Percentiles rank a stretch among this genome's conserved stretches.
phyloP scores from a whole-genome alignment of 53 echinoderm and acorn worm genomes.

The Echinarachnius parma region DNA sequence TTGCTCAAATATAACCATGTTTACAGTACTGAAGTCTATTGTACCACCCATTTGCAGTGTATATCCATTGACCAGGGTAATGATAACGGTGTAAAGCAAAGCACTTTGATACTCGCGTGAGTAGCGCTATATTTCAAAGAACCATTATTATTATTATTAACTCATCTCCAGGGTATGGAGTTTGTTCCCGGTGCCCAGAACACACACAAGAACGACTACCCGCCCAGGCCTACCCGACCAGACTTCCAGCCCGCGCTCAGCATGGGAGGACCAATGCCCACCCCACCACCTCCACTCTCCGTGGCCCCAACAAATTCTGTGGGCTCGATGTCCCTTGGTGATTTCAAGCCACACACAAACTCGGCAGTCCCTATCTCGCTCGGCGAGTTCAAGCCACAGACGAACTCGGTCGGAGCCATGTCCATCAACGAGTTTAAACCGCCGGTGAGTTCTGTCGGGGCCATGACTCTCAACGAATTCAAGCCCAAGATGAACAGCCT shows the following conservation, averaged over 20 bases:
- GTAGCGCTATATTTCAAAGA: too few species aligned
- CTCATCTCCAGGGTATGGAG: slow-evolving; percentile 55
- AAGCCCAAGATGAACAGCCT: slow-evolving; percentile 44
- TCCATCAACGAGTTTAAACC: too few species aligned
- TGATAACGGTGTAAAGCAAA: too few species aligned
- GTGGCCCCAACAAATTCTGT: slow-evolving; percentile 4
- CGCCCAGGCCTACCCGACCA: slow-evolving; percentile 7
- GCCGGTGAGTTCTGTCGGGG: not conserved
- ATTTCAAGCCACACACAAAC: too few species aligned
- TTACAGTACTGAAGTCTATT: too few species aligned
- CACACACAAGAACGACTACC: slow-evolving; percentile 56
- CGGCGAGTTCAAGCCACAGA: not conserved
- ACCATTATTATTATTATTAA: not conserved
- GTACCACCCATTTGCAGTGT: too few species aligned
- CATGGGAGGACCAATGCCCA: not conserved
- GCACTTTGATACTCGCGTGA: too few species aligned
- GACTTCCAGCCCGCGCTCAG: slow-evolving; percentile 27
- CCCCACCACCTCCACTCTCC: slow-evolving; percentile 27
- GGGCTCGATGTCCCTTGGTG: slow-evolving; percentile 18
- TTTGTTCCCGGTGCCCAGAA: slow-evolving; percentile 81
- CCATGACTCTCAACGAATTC: slow-evolving; percentile 28
- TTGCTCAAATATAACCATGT: too few species aligned
- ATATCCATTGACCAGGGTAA: too few species aligned
- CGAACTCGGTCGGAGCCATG: not conserved
- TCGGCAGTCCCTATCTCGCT: slow-evolving; percentile 34